Conservation (phyloP, 64 coral and sea anemone genomes). For the Dendronephthya gigantea region DNA sequence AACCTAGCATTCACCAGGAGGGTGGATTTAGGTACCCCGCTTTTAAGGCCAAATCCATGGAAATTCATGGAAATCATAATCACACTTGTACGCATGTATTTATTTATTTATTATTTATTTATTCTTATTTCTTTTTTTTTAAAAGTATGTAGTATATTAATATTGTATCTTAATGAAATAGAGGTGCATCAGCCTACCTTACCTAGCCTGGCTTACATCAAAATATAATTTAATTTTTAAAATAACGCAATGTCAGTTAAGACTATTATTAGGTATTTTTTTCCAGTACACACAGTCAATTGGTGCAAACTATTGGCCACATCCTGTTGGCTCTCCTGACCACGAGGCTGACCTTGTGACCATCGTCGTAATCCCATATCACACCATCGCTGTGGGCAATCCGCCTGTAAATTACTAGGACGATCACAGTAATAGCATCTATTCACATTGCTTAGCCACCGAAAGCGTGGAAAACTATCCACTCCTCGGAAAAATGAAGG, state of each 20-base stretch:
- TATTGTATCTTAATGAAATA: no score
- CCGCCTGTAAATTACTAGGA: neutral
- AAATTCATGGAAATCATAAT: neutral
- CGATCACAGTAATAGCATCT: slow-evolving; percentile 4
- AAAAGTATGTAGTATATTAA: no score
- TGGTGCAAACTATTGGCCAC: neutral
- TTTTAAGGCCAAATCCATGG: neutral
- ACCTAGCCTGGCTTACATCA: no score
- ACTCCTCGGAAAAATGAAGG: no score
- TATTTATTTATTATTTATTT: no score
- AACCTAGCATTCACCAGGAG: neutral
- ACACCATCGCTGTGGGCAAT: neutral
- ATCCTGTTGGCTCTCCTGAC: neutral
- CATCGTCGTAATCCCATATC: neutral
- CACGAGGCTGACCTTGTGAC: neutral
- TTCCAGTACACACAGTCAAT: no score
- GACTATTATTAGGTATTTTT: no score
- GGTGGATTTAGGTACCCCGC: slow-evolving; percentile 12
- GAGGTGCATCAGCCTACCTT: no score
- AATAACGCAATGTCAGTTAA: no score
- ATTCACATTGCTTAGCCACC: neutral
- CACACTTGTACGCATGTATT: neutral
- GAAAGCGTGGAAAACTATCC: no score
- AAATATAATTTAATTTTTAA: no score
- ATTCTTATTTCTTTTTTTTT: no score